Base-by-base conservation (phyloP, 2,113 vertebrate genomes). In the Sterrhoptilus dennistouni region DNA sequence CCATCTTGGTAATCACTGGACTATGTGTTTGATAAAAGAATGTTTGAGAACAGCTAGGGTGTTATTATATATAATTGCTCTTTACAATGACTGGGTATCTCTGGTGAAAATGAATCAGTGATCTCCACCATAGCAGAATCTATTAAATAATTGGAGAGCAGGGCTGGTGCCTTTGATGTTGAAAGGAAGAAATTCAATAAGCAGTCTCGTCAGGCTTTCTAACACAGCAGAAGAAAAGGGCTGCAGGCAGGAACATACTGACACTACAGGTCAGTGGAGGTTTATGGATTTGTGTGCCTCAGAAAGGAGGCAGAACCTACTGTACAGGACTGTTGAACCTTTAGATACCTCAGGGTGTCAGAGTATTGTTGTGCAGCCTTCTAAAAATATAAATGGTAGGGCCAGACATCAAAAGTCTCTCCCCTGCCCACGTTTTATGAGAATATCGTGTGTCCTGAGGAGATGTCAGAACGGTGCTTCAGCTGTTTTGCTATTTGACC, bases 91-190 rank as follows among this genome's bases (percentile, higher is more conserved):
- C 96, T 97, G 81, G 72, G 33, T 97, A 68, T 96, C 90, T 89
- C 82, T 66, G n/a, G 89, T 87, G 94, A 97, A 97, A 97, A 98
- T 94, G 93, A 97, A 97, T 94, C 72, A 33, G 95, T 91, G 93
- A 86, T 97, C 75, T 66, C 94, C 87, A 93, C 89, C 90, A 88
- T 83, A 95, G 94, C 95, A 96, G 95, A 98, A 97, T 97, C 96
- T 97, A 97, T 98, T 98, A 95, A 96, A 96, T 98, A 98, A 97
- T 96, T 97, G 96, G 97, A 97, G 93, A 97, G 87, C 91, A 87
- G 71, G 87, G 93, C 95, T 74, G 93, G 66, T 93, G 66, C 65
- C 90, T 97, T 98, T 97, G 93, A 97, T 96, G 93, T 94, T 96
- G 90, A 97, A 92, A 96, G 93, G 93, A 95, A 96, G 92, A 97